These are phyloP conservation scores for Hecatera dysodea DNA, from an alignment of 2,888 invertebrate species.

Conservation along the genomic window DNA sequence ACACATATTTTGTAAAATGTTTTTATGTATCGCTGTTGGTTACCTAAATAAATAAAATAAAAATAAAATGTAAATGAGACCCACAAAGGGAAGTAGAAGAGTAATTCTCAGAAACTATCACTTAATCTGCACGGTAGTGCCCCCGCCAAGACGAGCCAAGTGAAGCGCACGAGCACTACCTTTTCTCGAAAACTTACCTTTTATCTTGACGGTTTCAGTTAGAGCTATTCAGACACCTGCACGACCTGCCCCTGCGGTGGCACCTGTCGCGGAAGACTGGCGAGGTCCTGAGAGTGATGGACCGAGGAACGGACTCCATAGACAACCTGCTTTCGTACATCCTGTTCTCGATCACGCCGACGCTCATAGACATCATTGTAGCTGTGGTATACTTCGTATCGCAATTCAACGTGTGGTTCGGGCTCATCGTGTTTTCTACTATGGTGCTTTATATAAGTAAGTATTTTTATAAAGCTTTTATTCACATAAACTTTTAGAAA, in stretches of 20 bases:
- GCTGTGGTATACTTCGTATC: constrained; percentile 97
- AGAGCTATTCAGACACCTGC: constrained; percentile 96
- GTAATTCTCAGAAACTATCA: background rate
- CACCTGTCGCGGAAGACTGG: constrained; percentile 98
- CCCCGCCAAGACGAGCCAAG: too few relatives aligned
- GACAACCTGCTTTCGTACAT: constrained; percentile 98
- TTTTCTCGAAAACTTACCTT: too few relatives aligned
- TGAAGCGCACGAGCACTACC: too few relatives aligned
- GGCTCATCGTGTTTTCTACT: constrained; percentile 97
- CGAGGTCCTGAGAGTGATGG: constrained; percentile 98
- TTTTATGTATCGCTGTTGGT: too few relatives aligned
- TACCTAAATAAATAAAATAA: too few relatives aligned
- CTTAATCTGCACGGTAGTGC: too few relatives aligned
- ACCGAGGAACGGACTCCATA: constrained; percentile 98
- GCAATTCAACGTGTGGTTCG: constrained; percentile 98
- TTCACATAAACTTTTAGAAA: background rate
- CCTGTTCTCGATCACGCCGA: constrained; percentile 98
- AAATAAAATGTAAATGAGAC: too few relatives aligned
- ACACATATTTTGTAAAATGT: too few relatives aligned
- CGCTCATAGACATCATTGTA: constrained; percentile 97
- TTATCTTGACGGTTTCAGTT: constrained; percentile 91
- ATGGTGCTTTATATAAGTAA: constrained; percentile 98
- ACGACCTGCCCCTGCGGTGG: constrained; percentile 97
- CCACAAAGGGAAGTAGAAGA: too few relatives aligned
- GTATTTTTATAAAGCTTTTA: constrained; percentile 72